Evolutionary conservation across 2,888 invertebrate species (phyloP).

Genomic region (Philonicus albiceps): DNA sequence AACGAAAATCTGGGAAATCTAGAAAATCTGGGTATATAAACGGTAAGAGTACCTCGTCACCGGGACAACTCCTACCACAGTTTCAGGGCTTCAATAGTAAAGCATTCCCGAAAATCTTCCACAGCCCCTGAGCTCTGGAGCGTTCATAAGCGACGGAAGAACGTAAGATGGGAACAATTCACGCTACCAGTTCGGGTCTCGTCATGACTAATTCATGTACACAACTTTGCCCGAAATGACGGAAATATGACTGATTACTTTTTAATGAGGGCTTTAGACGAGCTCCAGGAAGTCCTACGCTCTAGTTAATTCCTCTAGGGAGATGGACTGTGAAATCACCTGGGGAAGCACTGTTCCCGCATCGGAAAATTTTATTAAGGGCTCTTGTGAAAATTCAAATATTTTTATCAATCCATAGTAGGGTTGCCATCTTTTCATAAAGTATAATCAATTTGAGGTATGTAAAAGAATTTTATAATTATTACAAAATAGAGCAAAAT

Average conservation of each 20-base stretch:
- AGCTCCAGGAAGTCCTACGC: background rate
- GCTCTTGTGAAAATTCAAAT: background rate
- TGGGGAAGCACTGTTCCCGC: background rate
- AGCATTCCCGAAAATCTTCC: background rate
- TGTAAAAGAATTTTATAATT: no score
- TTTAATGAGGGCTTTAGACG: background rate
- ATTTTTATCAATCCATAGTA: background rate
- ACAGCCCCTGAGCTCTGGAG: background rate
- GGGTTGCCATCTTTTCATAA: background rate
- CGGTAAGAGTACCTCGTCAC: background rate
- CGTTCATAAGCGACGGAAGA: background rate
- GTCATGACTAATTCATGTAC: conserved; percentile 24
- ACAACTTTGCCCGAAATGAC: background rate
- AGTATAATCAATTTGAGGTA: no score
- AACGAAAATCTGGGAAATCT: background rate
- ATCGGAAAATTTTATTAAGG: background rate
- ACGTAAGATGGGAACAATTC: background rate
- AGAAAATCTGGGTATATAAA: background rate
- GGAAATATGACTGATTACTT: conserved; percentile 29
- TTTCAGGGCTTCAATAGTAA: background rate
- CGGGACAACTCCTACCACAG: background rate
- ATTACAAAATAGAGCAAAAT: no score
- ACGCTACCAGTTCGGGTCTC: background rate
- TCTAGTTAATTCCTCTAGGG: conserved; percentile 1
- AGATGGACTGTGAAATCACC: background rate